Percentiles rank a stretch among this genome's conserved stretches.
These are phyloP conservation scores for Drosophila tristis DNA, from an alignment of 1,140 invertebrate species.

Conservation along the genomic window DNA sequence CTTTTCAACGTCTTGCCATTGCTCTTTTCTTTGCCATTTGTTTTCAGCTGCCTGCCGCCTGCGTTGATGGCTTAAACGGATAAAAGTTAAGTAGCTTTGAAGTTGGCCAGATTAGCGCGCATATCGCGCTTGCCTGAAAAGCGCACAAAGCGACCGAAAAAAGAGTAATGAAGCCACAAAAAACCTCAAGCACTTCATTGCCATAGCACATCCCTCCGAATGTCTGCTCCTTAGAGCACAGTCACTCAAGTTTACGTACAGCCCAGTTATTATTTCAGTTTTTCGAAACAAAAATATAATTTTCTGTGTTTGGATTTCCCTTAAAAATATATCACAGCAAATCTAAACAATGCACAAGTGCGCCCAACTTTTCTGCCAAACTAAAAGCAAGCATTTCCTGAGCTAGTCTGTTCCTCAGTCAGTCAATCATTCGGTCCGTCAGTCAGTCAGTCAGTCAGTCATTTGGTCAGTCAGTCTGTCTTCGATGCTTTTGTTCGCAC, in stretches of 20 bases:
- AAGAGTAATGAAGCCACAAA: conserved; percentile 54
- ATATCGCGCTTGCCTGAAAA: conserved; percentile 67
- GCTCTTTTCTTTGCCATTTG: conserved; percentile 67
- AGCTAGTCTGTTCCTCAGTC: conserved; percentile 27
- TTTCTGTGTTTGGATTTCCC: no score
- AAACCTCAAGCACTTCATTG: conserved; percentile 16
- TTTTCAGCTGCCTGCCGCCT: conserved; percentile 54
- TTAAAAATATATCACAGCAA: neutral
- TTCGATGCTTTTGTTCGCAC: conserved; percentile 41
- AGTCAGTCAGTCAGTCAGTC: conserved; percentile 20
- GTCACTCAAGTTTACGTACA: neutral
- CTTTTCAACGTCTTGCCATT: conserved; percentile 44
- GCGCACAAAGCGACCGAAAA: conserved; percentile 14
- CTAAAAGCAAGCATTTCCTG: conserved; percentile 40
- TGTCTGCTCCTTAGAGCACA: neutral
- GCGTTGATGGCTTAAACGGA: conserved; percentile 78
- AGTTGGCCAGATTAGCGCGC: conserved; percentile 77
- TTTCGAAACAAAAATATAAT: no score
- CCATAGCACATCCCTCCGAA: conserved; percentile 49
- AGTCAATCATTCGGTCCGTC: conserved; percentile 7
- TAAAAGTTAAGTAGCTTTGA: conserved; percentile 81
- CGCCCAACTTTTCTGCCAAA: conserved; percentile 49
- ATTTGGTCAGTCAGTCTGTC: conserved; percentile 19
- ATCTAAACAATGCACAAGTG: conserved; percentile 49
- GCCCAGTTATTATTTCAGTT: neutral